Conservation (phyloP, 2,113 vertebrate species). For the Pseudorectes ferrugineus region DNA sequence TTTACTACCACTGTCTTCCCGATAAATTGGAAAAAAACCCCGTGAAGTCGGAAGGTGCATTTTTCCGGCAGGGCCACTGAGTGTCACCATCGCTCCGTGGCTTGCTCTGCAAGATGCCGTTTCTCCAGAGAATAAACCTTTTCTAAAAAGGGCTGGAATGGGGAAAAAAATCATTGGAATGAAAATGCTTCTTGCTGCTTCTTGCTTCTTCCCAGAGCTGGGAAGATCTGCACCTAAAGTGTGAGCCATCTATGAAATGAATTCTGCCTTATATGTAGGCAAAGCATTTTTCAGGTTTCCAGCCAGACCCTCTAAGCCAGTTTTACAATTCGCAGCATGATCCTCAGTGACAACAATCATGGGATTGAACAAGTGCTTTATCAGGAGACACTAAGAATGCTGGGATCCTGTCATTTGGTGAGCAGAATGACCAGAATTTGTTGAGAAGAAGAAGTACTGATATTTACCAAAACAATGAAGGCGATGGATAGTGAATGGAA, state of each 20-base stretch:
- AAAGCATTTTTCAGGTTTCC: background rate
- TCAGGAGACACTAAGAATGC: background rate
- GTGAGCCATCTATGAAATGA: background rate
- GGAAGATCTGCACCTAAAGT: background rate
- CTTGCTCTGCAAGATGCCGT: background rate
- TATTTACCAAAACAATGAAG: background rate
- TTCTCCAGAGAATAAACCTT: background rate
- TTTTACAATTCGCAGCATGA: background rate
- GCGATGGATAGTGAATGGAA: background rate
- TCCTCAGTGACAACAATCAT: background rate
- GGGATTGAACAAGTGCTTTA: background rate
- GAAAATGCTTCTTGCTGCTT: background rate
- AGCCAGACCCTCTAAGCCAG: background rate
- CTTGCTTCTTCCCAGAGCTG: background rate
- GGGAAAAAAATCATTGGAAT: background rate
- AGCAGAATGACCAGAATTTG: background rate
- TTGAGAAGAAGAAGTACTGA: background rate
- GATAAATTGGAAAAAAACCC: fast-evolving
- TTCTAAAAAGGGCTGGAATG: background rate
- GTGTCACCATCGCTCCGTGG: background rate
- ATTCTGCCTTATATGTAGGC: background rate
- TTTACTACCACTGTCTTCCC: background rate
- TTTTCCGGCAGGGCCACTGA: background rate
- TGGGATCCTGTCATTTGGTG: background rate
- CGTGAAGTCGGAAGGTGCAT: background rate